Evolutionary conservation across 2,888 invertebrate species (phyloP), one percentile per base, ranked within the genome.

Genomic region (Erynnis tages): DNA sequence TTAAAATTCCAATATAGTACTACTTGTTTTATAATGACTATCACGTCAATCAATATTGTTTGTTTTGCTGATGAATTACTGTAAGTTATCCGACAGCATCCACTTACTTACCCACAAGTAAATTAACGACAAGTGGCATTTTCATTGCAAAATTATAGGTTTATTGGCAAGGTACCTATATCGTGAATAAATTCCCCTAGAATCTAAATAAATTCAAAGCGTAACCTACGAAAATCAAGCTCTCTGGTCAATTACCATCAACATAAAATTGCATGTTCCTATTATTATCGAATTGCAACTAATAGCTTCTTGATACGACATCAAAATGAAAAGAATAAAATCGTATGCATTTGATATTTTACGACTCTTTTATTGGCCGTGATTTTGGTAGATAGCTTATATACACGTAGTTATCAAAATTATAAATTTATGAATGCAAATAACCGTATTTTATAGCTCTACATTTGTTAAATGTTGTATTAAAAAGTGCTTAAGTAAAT

Each of bases 391-490:
- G n/a, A n/a, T n/a, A 6, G n/a, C 1, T 34, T 8, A 16, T 8
- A n/a, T 5, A 19, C 4, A 5, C n/a, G 16, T n/a, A 16, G 19
- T 35, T 19, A 6, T 10, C n/a, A 10, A 16, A 34, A 40, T 48
- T 30, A n/a, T 19, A 21, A 4, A 47, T 47, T 47, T 47, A 47
- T 47, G 21, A 14, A 48, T 40, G 38, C 30, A 30, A 47, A 48
- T 38, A 48, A 32, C 19, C 10, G 17, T 3, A 44, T 8, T 44
- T 32, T 44, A 47, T 35, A 5, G 25, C 38, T 10, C 8, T 23
- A 45, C 19, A 34, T 11, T 14, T 32, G 48, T 46, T 37, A 40
- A 21, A 48, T 23, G 38, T 40, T 38, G 14, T 23, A 40, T 40
- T 40, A 30, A 40, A 44, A 14, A 30, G 35, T 25, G 7, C 30